These are phyloP conservation scores for Microcebus griseorufus DNA, from an alignment of 2,113 vertebrate genomes.

Conservation along the genomic window DNA sequence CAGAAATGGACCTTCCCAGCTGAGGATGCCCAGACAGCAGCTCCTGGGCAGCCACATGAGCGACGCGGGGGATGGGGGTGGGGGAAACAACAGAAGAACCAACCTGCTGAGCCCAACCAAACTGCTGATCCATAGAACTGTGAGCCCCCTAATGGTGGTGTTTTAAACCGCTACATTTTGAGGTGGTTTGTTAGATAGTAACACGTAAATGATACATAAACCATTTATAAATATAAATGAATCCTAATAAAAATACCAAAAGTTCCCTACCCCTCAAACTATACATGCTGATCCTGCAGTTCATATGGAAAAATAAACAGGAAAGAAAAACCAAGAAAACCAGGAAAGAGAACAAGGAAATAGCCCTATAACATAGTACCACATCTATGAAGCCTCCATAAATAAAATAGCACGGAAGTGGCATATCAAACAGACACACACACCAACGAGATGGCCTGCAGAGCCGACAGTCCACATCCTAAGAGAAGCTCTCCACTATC, in stretches of 20 bases:
- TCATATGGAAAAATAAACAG: neutral
- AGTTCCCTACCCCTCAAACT: neutral
- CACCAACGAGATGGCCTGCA: fast-evolving
- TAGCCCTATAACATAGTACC: fast-evolving
- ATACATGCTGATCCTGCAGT: neutral
- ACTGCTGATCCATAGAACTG: neutral
- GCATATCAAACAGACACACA: fast-evolving
- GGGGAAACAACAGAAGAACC: neutral
- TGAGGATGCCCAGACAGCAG: neutral
- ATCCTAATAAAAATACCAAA: neutral
- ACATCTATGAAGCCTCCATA: fast-evolving
- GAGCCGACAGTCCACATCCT: fast-evolving
- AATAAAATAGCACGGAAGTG: fast-evolving
- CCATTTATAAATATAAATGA: neutral
- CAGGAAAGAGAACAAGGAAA: too few relatives aligned
- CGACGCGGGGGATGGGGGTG: neutral
- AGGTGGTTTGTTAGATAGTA: neutral
- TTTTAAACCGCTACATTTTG: too few relatives aligned
- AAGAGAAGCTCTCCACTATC: neutral
- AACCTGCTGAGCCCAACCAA: neutral
- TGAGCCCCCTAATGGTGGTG: fast-evolving
- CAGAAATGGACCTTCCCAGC: too few relatives aligned
- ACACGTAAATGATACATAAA: too few relatives aligned
- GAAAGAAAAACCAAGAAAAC: neutral
- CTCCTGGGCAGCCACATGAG: neutral